These are phyloP conservation scores for Cecidostiba fungosa DNA, from an alignment of 2,888 invertebrate genomes.

Conservation along the genomic window DNA sequence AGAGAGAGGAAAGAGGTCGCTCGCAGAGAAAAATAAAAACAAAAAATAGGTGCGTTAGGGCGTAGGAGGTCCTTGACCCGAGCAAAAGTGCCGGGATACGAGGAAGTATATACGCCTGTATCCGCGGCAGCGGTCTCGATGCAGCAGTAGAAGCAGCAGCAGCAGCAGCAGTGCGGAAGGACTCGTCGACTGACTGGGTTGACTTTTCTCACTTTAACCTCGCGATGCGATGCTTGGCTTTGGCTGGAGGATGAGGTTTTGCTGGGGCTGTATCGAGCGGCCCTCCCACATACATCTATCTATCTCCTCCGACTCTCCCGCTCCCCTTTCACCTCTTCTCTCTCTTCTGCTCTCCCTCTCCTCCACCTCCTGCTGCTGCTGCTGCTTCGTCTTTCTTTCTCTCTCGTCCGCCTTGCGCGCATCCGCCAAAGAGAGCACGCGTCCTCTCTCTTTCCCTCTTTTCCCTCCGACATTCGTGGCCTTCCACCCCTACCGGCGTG, in stretches of 20 bases:
- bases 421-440: constrained; percentile 64
- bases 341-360: constrained; percentile 70
- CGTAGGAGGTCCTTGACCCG: constrained; percentile 68
- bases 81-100: constrained; percentile 63
- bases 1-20: not conserved
- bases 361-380: constrained; percentile 45
- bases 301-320: constrained; percentile 73
- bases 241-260: constrained; percentile 73
- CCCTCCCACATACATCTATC: constrained; percentile 81
- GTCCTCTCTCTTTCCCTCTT: constrained; percentile 75
- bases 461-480: constrained; percentile 78
- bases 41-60: not conserved
- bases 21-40: constrained; percentile 19
- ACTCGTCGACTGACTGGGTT: constrained; percentile 76
- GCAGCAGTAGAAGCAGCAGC: constrained; percentile 67
- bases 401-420: constrained; percentile 64
- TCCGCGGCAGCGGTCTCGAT: constrained; percentile 13
- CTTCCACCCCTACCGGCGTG: constrained; percentile 73
- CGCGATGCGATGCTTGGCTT: constrained; percentile 78
- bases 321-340: constrained; percentile 69
- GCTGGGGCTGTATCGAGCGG: constrained; percentile 81
- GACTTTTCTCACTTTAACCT: constrained; percentile 80
- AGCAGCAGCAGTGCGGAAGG: constrained; percentile 71
- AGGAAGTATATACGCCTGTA: not conserved
- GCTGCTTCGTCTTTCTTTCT: constrained; percentile 38